Evolutionary conservation across 2,113 vertebrate species (phyloP).

Genomic region (Monopterus albus): DNA sequence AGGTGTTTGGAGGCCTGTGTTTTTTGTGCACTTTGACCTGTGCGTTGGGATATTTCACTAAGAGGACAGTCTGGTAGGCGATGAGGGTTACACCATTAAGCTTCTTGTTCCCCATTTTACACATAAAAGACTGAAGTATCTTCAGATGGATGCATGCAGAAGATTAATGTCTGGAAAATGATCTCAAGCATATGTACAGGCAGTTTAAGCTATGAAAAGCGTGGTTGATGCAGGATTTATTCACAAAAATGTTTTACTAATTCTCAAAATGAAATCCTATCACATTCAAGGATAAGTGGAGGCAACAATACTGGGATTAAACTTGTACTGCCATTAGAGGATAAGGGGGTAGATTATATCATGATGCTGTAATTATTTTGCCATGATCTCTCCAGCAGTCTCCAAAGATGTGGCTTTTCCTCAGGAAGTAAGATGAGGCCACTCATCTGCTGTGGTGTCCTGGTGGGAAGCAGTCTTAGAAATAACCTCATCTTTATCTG

Average conservation of each 20-base stretch:
- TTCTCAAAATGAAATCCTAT: slow-evolving; percentile 41
- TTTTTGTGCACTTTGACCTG: slow-evolving; percentile 55
- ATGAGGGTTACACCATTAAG: slow-evolving; percentile 69
- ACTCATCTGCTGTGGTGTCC: slow-evolving; percentile 58
- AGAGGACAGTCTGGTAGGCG: slow-evolving; percentile 52
- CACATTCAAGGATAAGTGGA: slow-evolving; percentile 21
- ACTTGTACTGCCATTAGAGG: slow-evolving; percentile 40
- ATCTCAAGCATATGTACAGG: slow-evolving; percentile 22
- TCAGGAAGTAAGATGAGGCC: slow-evolving; percentile 61
- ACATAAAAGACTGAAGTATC: slow-evolving; percentile 40
- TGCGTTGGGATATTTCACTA: slow-evolving; percentile 40
- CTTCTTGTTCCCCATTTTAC: slow-evolving; percentile 65
- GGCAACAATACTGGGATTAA: slow-evolving; percentile 20
- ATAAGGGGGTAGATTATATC: slow-evolving; percentile 70
- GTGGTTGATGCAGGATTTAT: neutral
- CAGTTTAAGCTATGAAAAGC: neutral
- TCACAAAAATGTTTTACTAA: neutral
- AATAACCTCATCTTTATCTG: slow-evolving; percentile 63
- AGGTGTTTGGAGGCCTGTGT: neutral
- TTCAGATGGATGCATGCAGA: slow-evolving; percentile 12
- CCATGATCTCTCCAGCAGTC: slow-evolving; percentile 56
- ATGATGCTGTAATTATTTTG: slow-evolving; percentile 62
- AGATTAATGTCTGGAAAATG: slow-evolving; percentile 16
- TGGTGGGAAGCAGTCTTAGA: slow-evolving; percentile 47
- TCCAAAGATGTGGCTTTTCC: slow-evolving; percentile 59